Percentiles rank a stretch among this genome's conserved stretches.
These are phyloP conservation scores for Elaeidobius kamerunicus DNA, from an alignment of 2,888 invertebrate species.

Conservation along the genomic window DNA sequence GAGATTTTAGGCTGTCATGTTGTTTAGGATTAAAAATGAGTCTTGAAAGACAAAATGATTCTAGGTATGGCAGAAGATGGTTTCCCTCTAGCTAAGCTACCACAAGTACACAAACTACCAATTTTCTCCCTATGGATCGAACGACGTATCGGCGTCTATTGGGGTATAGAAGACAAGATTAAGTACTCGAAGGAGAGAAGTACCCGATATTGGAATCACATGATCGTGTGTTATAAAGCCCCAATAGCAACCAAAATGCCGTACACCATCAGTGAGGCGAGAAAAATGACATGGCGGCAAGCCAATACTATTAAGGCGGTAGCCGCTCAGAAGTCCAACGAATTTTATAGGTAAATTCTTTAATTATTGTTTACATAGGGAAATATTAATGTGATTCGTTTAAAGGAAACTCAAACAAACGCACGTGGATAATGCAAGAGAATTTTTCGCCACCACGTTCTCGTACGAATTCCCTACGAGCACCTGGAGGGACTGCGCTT, in stretches of 20 bases:
- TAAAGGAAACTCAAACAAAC: slow-evolving; percentile 39
- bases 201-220: slow-evolving; percentile 43
- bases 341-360: slow-evolving; percentile 24
- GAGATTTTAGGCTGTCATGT: too few species aligned
- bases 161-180: slow-evolving; percentile 23
- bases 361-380: too few species aligned
- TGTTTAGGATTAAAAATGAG: too few species aligned
- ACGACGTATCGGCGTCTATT: slow-evolving; percentile 38
- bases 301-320: slow-evolving; percentile 34
- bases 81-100: slow-evolving; percentile 47
- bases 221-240: slow-evolving; percentile 32
- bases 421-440: slow-evolving; percentile 41
- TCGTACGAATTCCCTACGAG: slow-evolving; percentile 44
- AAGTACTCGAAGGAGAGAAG: too few species aligned
- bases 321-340: slow-evolving; percentile 19
- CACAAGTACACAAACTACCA: slow-evolving; percentile 44
- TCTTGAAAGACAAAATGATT: too few species aligned
- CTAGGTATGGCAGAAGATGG: slow-evolving; percentile 45
- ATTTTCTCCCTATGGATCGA: slow-evolving; percentile 48
- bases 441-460: slow-evolving; percentile 44
- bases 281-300: slow-evolving; percentile 39
- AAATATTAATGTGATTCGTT: slow-evolving; percentile 25
- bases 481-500: slow-evolving; percentile 44
- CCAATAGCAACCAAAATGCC: slow-evolving; percentile 29
- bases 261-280: slow-evolving; percentile 29